Evolutionary conservation across 2,888 invertebrate genomes (phyloP), one percentile per base, ranked within the genome.

Genomic region (Rhagium mordax): DNA sequence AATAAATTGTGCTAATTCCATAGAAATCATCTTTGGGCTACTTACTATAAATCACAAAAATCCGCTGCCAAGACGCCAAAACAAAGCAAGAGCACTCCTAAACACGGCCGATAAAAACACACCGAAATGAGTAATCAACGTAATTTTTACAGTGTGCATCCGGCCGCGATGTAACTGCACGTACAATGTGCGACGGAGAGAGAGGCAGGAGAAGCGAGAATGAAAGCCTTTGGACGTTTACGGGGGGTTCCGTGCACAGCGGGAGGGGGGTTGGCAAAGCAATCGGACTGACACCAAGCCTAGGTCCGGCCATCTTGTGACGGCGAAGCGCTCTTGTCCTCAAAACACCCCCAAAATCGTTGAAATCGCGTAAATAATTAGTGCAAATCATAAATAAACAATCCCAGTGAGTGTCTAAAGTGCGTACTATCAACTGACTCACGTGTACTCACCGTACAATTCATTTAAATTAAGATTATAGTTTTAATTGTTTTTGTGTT

Each of bases 261-360:
- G 85, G 86, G 85, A 83, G 84, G 85, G 84, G 84, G 86, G 86
- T 84, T 84, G 84, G 89, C 89, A 84, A 84, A 82, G 82, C 82
- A 81, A 81, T 81, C 81, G 81, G 81, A 81, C 81, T 81, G 85
- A 86, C 86, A 86, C 87, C 87, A 87, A 88, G 87, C 87, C 87
- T 87, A 87, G 87, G 87, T 87, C 87, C 87, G 87, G 87, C 87
- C 88, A 88, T 88, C 87, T 88, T 88, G 88, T 87, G 86, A 87
- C 86, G 86, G 85, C 84, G 82, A 85, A 84, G 84, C 86, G 85
- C 83, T 84, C 85, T 84, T 83, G 85, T 84, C 85, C 84, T 84
- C 83, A 82, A 86, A 86, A 86, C 84, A 84, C 80, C 84, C 83
- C 85, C 84, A 76, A 84, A 85, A 84, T 83, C 82, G 81, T 76